Base-by-base conservation (phyloP, 2,113 vertebrate genomes). In the Buteo buteo region DNA sequence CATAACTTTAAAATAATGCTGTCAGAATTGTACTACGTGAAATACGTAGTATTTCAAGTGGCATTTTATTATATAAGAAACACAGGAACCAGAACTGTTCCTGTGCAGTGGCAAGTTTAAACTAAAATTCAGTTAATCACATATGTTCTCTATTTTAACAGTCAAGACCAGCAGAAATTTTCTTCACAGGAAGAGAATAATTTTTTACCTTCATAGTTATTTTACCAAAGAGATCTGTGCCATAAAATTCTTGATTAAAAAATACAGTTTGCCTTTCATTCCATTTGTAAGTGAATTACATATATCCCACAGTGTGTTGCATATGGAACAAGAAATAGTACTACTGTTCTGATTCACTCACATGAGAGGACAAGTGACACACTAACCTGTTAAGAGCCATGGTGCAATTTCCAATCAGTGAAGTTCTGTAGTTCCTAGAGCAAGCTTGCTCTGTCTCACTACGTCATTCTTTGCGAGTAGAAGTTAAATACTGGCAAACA, bases 241-340 rank as follows among this genome's bases (percentile, higher is more conserved):
- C 25, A 29, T 16, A 86, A 40, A n/a, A 64, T 11, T 44, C 11
- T 62, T 9, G 14, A 57, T 34, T 47, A 28, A 64, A 80, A 79
- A 42, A 62, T 6, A 26, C 5, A 38, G 34, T 9, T 79, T 0
- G 9, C 31, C 14, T 49, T 67, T 55, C 49, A 29, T 44, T 80
- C n/a, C n/a, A 15, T 21, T 38, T 81, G 20, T 59, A 67, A 62
- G 40, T 31, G 6, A 66, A 31, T 36, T 10, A 8, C 3, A 1
- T 2, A 3, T 14, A 42, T 4, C 9, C 16, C 69, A 19, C 38
- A 34, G 29, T 0, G 21, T 34, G 61, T 2, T 62, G 38, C 3
- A 3, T 0, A 11, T 3, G 10, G 29, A 58, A 87, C 13, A 69
- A 40, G 71, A 29, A 36, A 19, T 13, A 61, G 49, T 4, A 49